Base-by-base conservation (phyloP, 2,797 vertebrate genomes). In the Poeciliopsis gracilis region DNA sequence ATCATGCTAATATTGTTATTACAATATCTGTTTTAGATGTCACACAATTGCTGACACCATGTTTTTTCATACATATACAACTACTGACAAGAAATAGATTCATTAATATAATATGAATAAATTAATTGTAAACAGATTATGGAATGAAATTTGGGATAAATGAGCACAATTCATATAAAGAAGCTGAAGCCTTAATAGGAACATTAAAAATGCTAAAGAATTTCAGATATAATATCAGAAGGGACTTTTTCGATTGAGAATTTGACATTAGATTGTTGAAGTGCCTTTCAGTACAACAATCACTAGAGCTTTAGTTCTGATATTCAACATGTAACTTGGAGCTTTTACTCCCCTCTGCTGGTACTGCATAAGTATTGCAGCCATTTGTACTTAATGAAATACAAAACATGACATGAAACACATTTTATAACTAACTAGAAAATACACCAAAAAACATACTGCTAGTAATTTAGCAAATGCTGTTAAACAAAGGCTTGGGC, bases 301-400 rank as follows among this genome's bases (percentile, higher is more conserved):
- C 70, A 23, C 36, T 4, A 73, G 20, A 30, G 16, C 20, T 15
- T 53, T 13, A 41, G 5, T 6, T 53, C 23, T 45, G 38, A 70
- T 15, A 45, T 18, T 9, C 18, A 3, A 41, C 3, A 18, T 7
- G 4, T 43, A 43, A 70, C 41, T 41, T 45, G 28, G 45, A 46
- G 28, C 15, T 10, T 30, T 38, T 72, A 61, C 72, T 30, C 1
- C 82, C 85, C 74, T 67, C 85, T 90, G 13, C 41, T 86, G 90
- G 75, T 5, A 74, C 0, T 49, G 25, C 36, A n/a, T 9, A n/a
- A 82, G 73, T 86, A 12, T 72, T 77, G 71, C 75, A 45, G 33
- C 23, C 30, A 72, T 36, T 38, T 45, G 2, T 45, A 46, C 45
- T 9, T 41, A 12, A 12, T 4, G 23, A 38, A 23, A 53, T 12